Base-by-base conservation (phyloP, 2,797 vertebrate genomes). In the Philypnodon macrostomus region DNA sequence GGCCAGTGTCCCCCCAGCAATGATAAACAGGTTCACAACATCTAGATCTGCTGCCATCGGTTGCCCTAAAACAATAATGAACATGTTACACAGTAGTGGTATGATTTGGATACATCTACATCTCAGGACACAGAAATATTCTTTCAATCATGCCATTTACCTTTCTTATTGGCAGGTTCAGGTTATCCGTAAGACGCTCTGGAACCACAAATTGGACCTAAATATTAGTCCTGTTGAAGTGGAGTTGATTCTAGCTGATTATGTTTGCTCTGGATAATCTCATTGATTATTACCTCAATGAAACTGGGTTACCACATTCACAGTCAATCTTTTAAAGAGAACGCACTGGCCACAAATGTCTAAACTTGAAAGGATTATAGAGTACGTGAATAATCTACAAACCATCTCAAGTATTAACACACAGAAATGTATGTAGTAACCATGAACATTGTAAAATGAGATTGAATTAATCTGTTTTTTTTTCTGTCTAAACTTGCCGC, bases 11-110 rank as follows among this genome's bases (percentile, higher is more conserved):
- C 90, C 92, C 0, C 92, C 90, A 0, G 95, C 95, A 0, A 97
- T 94, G 60, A 95, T 81, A 63, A 95, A 92, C 89, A 98, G 89
- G 80, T 95, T 97, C 50, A 95, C 65, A 70, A 94, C 53, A 5
- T 97, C 94, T 23, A 91, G 82, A 71, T 97, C 96, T 87, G 96
- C 95, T 5, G 74, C 80, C 86, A 66, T 77, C 38, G 21, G 52
- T 61, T 27, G 37, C 34, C 68, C 72, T 37, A n/a, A 37, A 23
- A 47, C 45, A 48, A 59, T 13, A 59, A 34, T 12, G 2, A 34
- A 70, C 37, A 61, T 27, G 13, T 29, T 29, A 60, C 7, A 47
- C 2, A 29, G 18, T 24, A 29, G 10, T 36, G n/a, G n/a, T n/a
- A n/a, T n/a, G n/a, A n/a, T n/a, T n/a, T n/a, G n/a, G n/a, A n/a